A percentile compares a stretch with the other conserved stretches of the same genome.
phyloP scores from a whole-genome alignment of 2,888 invertebrate species.

The Synanthedon formicaeformis region DNA sequence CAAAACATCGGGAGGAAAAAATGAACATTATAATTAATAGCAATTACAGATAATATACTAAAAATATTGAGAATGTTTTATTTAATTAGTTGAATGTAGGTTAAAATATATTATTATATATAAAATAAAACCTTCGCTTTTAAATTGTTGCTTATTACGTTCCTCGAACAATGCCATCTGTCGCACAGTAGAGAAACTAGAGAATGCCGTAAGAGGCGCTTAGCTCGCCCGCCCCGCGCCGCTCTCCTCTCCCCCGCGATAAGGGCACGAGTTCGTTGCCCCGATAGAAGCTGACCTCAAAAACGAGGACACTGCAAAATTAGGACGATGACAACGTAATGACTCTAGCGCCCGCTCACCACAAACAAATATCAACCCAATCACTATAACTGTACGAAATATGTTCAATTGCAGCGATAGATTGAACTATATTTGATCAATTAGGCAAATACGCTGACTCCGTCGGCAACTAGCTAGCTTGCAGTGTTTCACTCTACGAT shows the following conservation, averaged over 20 bases:
- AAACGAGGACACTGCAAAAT: conserved; percentile 78
- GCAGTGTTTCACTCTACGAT: conserved; percentile 53
- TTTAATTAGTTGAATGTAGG: no score
- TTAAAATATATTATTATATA: no score
- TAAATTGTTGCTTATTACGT: no score
- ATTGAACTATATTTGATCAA: conserved; percentile 67
- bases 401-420: conserved; percentile 15
- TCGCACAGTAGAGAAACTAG: conserved; percentile 35
- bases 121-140: no score
- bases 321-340: conserved; percentile 69
- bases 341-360: conserved; percentile 47
- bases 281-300: conserved; percentile 76
- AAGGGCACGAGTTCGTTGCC: conserved; percentile 71
- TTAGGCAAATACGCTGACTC: conserved; percentile 70
- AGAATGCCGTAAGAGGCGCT: conserved; percentile 18
- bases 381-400: conserved; percentile 16
- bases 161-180: conserved; percentile 43
- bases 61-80: no score
- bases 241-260: conserved; percentile 49
- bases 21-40: no score
- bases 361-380: conserved; percentile 41
- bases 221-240: conserved; percentile 23
- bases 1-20: no score
- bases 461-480: conserved; percentile 53
- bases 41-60: no score